These are phyloP conservation scores for Coregonus clupeaformis DNA, from an alignment of 2,113 vertebrate species.

Conservation along the genomic window DNA sequence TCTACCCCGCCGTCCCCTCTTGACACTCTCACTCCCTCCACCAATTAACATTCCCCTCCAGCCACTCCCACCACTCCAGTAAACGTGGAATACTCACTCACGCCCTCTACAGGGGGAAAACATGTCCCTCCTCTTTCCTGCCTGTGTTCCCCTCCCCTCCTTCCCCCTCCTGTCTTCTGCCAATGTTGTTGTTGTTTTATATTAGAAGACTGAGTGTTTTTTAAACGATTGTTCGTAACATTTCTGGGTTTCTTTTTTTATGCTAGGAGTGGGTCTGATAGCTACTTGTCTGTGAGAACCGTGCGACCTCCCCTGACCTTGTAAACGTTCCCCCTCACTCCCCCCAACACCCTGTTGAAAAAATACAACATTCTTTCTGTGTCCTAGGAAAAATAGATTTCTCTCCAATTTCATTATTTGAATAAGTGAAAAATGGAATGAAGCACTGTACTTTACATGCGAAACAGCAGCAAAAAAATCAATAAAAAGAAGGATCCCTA, in stretches of 20 bases:
- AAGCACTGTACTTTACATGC: constrained; percentile 55
- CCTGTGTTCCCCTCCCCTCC: neutral
- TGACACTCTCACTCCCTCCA: constrained; percentile 40
- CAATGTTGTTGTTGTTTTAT: constrained; percentile 47
- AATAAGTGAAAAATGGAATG: constrained; percentile 55
- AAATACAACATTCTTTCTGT: constrained; percentile 64
- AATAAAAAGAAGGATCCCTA: constrained; percentile 74
- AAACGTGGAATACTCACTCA: constrained; percentile 11
- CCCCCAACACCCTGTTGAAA: constrained; percentile 29
- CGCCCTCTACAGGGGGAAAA: constrained; percentile 11
- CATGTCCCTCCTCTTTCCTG: neutral
- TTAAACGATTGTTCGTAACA: constrained; percentile 38
- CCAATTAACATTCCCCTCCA: constrained; percentile 15
- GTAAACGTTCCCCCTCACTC: constrained; percentile 36
- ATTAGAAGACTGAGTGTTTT: constrained; percentile 1
- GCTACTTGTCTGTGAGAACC: constrained; percentile 67
- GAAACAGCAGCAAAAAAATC: constrained; percentile 59
- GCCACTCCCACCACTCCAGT: neutral
- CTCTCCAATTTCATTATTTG: constrained; percentile 59
- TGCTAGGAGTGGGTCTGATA: constrained; percentile 49
- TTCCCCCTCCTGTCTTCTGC: constrained; percentile 18
- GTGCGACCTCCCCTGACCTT: constrained; percentile 56
- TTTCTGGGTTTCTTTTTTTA: constrained; percentile 25
- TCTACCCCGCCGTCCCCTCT: neutral
- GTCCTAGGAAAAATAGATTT: constrained; percentile 75